phyloP scores from a whole-genome alignment of 2,113 vertebrate species.

The Myocastor coypus region DNA sequence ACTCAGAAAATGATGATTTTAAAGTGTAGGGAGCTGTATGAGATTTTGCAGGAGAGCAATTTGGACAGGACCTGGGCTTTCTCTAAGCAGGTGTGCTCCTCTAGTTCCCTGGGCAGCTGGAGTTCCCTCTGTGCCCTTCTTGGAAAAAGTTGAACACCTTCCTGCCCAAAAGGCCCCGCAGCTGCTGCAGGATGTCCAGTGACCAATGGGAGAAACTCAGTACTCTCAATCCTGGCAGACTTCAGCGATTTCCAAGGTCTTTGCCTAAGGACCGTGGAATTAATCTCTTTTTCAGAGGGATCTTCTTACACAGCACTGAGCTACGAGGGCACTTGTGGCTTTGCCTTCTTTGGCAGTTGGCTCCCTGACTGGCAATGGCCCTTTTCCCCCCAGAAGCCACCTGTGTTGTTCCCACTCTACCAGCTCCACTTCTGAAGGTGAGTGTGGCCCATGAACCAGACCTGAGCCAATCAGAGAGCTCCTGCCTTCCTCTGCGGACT shows the following conservation, averaged over 20 bases:
- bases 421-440: background rate
- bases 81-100: background rate
- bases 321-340: background rate
- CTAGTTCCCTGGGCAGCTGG: background rate
- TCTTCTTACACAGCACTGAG: background rate
- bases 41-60: background rate
- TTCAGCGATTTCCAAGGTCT: background rate
- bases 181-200: background rate
- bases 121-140: background rate
- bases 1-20: background rate
- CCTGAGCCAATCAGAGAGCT: background rate
- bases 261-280: background rate
- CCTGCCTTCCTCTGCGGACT: background rate
- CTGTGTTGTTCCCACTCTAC: too few relatives aligned
- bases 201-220: background rate
- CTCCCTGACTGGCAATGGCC: background rate
- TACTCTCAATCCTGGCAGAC: background rate
- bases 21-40: background rate
- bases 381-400: background rate
- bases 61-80: background rate
- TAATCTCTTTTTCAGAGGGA: accelerated
- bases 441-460: accelerated
- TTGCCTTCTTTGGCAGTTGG: background rate
- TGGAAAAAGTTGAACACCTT: background rate
- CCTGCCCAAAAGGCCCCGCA: background rate